Conservation (phyloP, 2,113 vertebrate genomes). For the Bufo gargarizans region DNA sequence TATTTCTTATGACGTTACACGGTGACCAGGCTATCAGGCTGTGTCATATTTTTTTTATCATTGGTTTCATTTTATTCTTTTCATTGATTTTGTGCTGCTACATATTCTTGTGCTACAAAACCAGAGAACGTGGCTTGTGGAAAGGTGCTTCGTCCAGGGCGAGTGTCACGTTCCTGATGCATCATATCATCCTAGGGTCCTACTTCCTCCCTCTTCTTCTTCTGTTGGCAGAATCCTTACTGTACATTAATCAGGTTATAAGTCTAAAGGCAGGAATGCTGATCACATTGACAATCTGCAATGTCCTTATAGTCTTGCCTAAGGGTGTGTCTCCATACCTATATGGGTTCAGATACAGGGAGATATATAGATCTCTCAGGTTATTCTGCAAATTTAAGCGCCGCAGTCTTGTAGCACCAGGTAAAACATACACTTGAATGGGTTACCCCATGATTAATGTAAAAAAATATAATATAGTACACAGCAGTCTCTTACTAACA, state of each 20-base stretch:
- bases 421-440: conserved; percentile 5
- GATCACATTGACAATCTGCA: conserved; percentile 74
- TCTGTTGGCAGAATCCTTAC: conserved; percentile 72
- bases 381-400: conserved; percentile 68
- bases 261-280: conserved; percentile 66
- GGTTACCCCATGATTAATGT: background rate
- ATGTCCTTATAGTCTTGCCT: conserved; percentile 75
- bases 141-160: conserved; percentile 71
- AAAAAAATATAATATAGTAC: no score
- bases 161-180: conserved; percentile 78
- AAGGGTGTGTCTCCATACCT: conserved; percentile 77
- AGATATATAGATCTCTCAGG: conserved; percentile 70
- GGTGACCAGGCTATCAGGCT: conserved; percentile 67
- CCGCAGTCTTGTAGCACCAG: conserved; percentile 28
- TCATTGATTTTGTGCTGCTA: conserved; percentile 75
- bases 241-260: conserved; percentile 61
- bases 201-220: conserved; percentile 75
- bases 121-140: conserved; percentile 73
- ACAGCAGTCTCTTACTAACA: no score
- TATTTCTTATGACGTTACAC: conserved; percentile 72
- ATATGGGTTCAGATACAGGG: conserved; percentile 75
- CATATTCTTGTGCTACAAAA: conserved; percentile 73
- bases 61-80: conserved; percentile 70
- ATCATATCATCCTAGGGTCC: conserved; percentile 76
- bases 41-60: conserved; percentile 71